phyloP scores from a whole-genome alignment of 2,888 invertebrate species.

The Orchestes rusci region DNA sequence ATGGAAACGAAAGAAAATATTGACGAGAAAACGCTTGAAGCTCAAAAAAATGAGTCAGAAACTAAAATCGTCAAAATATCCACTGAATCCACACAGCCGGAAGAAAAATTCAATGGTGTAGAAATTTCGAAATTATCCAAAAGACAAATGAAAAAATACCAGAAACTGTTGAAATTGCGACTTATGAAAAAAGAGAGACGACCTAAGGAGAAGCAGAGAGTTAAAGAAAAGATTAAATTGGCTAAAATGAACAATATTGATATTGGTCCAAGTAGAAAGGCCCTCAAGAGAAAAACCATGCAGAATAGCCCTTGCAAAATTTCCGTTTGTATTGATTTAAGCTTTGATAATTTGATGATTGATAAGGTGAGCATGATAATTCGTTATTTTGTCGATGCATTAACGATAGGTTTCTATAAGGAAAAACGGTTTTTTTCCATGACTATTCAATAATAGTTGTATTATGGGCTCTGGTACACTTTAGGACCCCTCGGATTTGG shows the following conservation, averaged over 20 bases:
- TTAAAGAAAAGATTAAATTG: slow-evolving; percentile 61
- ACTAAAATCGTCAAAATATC: too few species aligned
- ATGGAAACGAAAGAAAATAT: too few species aligned
- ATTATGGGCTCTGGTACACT: too few species aligned
- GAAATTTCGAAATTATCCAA: slow-evolving; percentile 42
- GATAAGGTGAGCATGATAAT: slow-evolving; percentile 45
- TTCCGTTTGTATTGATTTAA: slow-evolving; percentile 77
- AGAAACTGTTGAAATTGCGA: slow-evolving; percentile 66
- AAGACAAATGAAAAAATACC: slow-evolving; percentile 41
- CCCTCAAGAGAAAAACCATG: slow-evolving; percentile 66
- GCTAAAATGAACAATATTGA: slow-evolving; percentile 66
- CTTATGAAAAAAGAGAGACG: slow-evolving; percentile 62
- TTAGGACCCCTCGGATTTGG: too few species aligned
- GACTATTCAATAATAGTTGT: too few species aligned
- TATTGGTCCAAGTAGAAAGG: slow-evolving; percentile 72
- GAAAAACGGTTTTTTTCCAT: too few species aligned
- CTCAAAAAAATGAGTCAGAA: too few species aligned
- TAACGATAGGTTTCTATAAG: too few species aligned
- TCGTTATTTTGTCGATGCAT: too few species aligned
- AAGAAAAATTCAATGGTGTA: slow-evolving; percentile 38
- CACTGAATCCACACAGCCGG: too few species aligned
- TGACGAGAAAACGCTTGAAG: too few species aligned
- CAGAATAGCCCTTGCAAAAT: slow-evolving; percentile 61
- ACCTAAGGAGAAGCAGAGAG: slow-evolving; percentile 56
- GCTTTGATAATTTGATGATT: slow-evolving; percentile 87